These are phyloP conservation scores for Mesorhabditis spiculigera DNA, from an alignment of 2,888 invertebrate genomes.

Conservation along the genomic window DNA sequence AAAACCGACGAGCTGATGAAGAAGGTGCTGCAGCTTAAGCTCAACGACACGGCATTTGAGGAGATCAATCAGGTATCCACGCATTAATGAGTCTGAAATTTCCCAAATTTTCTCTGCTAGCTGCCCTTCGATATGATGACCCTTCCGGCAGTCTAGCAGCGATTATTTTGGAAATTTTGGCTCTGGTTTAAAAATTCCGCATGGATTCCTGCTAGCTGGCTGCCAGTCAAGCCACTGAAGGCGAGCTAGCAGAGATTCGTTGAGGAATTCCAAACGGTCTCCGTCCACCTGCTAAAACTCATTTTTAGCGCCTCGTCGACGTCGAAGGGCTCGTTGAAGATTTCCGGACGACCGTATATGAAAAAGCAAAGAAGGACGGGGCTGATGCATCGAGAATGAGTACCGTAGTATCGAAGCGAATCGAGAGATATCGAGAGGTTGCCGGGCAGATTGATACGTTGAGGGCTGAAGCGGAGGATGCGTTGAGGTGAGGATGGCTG, in stretches of 20 bases:
- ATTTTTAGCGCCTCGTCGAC: conserved; percentile 35
- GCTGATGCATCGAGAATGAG: conserved; percentile 41
- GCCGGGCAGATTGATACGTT: conserved; percentile 39
- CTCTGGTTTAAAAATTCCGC: not conserved
- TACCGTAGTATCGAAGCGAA: conserved; percentile 33
- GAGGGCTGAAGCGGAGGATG: conserved; percentile 37
- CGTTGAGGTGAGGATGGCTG: too few species aligned
- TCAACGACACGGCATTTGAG: conserved; percentile 54
- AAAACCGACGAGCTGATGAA: conserved; percentile 47
- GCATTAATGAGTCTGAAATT: not conserved
- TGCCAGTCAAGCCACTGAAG: too few species aligned
- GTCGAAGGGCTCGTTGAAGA: conserved; percentile 16
- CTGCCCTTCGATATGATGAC: too few species aligned
- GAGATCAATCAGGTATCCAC: conserved; percentile 12
- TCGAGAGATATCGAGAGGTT: conserved; percentile 39
- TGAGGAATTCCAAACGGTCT: not conserved
- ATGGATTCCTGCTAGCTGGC: too few species aligned
- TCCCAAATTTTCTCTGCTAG: not conserved
- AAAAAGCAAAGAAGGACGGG: conserved; percentile 44
- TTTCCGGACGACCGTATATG: conserved; percentile 43
- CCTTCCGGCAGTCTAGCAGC: too few species aligned
- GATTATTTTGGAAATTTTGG: too few species aligned
- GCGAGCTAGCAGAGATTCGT: not conserved
- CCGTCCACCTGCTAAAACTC: conserved; percentile 9
- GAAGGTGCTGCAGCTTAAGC: conserved; percentile 46